Conservation (phyloP, 2,888 invertebrate genomes). For the Drosophila kuntzei region DNA sequence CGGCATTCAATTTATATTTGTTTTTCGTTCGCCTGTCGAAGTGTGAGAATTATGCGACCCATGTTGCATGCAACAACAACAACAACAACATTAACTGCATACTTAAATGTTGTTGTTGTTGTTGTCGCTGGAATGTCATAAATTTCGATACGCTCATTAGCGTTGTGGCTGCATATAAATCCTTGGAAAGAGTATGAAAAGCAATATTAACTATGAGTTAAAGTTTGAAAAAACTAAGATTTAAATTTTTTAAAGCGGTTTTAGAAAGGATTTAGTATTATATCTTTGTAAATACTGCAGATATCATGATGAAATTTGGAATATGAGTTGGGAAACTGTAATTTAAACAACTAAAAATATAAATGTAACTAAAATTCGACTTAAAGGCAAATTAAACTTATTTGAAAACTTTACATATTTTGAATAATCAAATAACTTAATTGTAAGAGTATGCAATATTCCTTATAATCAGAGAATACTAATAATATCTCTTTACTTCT, state of each 20-base stretch:
- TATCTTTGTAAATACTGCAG: background rate
- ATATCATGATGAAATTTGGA: background rate
- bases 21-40: constrained; percentile 75
- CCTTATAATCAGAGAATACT: background rate
- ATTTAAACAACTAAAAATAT: background rate
- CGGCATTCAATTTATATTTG: constrained; percentile 78
- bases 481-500: background rate
- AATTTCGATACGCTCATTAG: constrained; percentile 84
- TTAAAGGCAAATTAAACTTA: background rate
- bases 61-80: constrained; percentile 40
- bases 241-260: background rate
- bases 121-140: constrained; percentile 72
- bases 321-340: background rate
- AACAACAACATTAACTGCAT: constrained; percentile 28
- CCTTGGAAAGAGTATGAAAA: background rate
- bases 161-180: constrained; percentile 50
- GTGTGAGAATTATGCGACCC: constrained; percentile 83
- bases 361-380: background rate
- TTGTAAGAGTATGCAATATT: background rate
- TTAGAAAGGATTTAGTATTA: background rate
- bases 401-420: background rate
- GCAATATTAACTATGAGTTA: constrained; percentile 11
- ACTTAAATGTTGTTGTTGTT: constrained; percentile 16
- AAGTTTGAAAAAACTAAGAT: background rate
- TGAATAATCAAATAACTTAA: too few relatives aligned